Evolutionary conservation across 1,140 invertebrate genomes (phyloP), one percentile per base, ranked within the genome.

Genomic region (Coptotermes formosanus): DNA sequence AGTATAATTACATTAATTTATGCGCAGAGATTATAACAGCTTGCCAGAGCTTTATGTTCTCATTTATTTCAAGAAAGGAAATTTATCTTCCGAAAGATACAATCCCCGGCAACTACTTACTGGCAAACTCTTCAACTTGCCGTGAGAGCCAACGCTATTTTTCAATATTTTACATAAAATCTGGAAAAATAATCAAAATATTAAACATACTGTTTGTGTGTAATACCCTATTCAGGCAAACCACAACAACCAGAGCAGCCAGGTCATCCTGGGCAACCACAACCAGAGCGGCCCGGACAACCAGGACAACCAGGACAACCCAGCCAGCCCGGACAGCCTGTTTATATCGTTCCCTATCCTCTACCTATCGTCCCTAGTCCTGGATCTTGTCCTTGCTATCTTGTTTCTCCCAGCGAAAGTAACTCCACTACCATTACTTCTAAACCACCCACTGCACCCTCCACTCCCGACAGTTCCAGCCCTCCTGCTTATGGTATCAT

Each of bases 271-370:
- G 85, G 85, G 16, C 16, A 52, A 52, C 83, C 83, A 16, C 9
- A 30, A n/a, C 44, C 83, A 45, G 83, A 25, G 16, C 1, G 25
- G 14, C 83, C 83, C 12, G 43, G 83, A 48, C 83, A 84, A 85
- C 64, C 59, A 19, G 82, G 85, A 48, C 85, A 82, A 19, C 30
- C 85, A n/a, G 59, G 85, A 32, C 43, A 44, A 43, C 32, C 75
- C 19, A n/a, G 44, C 9, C 69, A 55, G 25, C 25, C 45, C 9
- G 82, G 82, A 19, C 45, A 52, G 12, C 86, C 83, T 14, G 91
- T 93, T 84, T 92, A 92, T 87, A 90, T 93, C 9, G 92, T 93
- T 86, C 91, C 92, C 7, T 93, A 92, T 87, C 92, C 92, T 9
- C 85, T 93, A 59, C 92, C 92, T 12, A 92, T 93, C 83, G 92